Evolutionary conservation across 2,797 vertebrate genomes (phyloP).

Genomic region (Halcyon leucocephala): DNA sequence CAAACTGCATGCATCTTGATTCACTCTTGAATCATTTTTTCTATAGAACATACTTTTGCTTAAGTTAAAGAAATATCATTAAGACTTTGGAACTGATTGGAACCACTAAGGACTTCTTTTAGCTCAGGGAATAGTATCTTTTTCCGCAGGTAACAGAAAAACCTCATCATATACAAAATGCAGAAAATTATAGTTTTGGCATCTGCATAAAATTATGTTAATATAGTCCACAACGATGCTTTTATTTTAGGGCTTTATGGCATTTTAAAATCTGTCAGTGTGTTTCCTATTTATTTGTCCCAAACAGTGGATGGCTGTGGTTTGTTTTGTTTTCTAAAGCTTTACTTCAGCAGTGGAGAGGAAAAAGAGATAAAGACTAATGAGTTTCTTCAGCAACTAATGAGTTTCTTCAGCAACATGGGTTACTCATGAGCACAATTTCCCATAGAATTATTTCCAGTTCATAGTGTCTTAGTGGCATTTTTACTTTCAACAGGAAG

Average conservation of each 20-base stretch:
- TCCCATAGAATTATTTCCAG: neutral
- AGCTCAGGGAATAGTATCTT: neutral
- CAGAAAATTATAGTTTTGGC: neutral
- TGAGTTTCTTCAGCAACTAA: neutral
- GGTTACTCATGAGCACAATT: neutral
- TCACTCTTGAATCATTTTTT: neutral
- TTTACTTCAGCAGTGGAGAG: neutral
- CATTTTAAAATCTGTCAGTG: neutral
- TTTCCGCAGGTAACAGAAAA: neutral
- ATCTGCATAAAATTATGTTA: neutral
- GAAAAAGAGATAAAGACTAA: neutral
- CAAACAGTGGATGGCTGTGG: neutral
- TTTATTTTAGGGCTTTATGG: neutral
- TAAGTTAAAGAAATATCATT: neutral
- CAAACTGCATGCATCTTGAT: neutral
- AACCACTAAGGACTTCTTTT: neutral
- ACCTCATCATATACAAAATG: neutral
- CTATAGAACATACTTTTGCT: neutral
- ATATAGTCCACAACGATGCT: neutral
- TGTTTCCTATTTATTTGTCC: neutral
- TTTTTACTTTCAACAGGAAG: slow-evolving; percentile 80
- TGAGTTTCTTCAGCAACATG: neutral
- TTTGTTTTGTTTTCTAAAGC: neutral
- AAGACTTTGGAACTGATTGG: neutral
- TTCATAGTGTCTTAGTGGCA: neutral